Evolutionary conservation across 2,797 vertebrate species (phyloP).

Genomic region (Pitangus sulphuratus): DNA sequence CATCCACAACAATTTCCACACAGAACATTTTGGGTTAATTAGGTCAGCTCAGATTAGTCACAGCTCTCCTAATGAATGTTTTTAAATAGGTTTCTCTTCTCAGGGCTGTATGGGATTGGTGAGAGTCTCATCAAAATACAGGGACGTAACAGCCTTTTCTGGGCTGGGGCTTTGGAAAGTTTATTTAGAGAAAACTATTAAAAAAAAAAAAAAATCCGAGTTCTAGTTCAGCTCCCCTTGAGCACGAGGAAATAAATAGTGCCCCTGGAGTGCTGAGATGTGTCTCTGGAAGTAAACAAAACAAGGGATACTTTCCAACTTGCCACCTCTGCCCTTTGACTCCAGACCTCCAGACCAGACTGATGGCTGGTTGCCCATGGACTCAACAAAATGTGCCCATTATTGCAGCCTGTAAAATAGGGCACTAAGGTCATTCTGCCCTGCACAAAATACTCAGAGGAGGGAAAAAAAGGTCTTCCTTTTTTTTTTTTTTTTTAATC

Average conservation of each 20-base stretch:
- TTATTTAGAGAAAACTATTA: conserved; percentile 45
- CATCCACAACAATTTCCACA: conserved; percentile 24
- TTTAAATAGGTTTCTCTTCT: conserved; percentile 47
- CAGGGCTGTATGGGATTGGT: neutral
- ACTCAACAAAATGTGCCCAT: conserved; percentile 44
- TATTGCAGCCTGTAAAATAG: conserved; percentile 26
- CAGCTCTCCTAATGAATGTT: conserved; percentile 34
- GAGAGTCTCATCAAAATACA: conserved; percentile 18
- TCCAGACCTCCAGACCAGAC: conserved; percentile 13
- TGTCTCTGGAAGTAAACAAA: conserved; percentile 45
- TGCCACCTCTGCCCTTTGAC: conserved; percentile 30
- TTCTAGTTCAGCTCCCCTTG: conserved; percentile 2
- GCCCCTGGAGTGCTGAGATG: neutral
- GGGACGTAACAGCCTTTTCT: neutral
- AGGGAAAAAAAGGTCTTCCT: neutral
- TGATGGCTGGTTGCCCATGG: conserved; percentile 10
- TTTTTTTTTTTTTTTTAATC: fast-evolving
- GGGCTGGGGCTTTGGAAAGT: neutral
- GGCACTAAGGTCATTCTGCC: neutral
- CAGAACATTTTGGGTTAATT: conserved; percentile 63
- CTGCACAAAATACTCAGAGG: neutral
- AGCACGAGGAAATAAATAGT: neutral
- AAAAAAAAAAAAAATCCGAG: neutral
- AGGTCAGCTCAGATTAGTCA: conserved; percentile 61
- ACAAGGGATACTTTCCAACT: conserved; percentile 6